phyloP scores from a whole-genome alignment of 2,113 vertebrate species.

The Strix uralensis region DNA sequence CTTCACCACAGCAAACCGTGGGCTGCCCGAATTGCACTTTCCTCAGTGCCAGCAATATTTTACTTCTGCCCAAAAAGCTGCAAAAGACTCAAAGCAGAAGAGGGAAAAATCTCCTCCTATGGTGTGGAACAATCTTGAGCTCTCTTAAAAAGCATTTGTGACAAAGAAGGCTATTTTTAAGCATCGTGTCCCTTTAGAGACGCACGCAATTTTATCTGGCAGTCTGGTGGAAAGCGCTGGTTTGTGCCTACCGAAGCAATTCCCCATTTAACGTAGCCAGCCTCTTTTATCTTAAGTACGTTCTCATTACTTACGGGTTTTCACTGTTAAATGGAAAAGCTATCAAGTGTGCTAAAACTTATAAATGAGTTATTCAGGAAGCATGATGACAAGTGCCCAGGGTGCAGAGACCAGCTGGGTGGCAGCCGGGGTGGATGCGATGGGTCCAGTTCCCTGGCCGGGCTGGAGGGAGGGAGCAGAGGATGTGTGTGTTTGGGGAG shows the following conservation, averaged over 20 bases:
- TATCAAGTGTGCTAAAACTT: not conserved
- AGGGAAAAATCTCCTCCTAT: not conserved
- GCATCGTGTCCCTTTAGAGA: not conserved
- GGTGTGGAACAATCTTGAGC: not conserved
- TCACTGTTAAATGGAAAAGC: not conserved
- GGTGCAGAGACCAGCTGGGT: too few relatives aligned
- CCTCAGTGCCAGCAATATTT: not conserved
- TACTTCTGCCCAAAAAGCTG: not conserved
- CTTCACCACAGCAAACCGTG: not conserved
- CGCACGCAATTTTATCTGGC: not conserved
- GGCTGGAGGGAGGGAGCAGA: not conserved
- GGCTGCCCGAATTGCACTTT: not conserved
- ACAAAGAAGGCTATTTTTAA: not conserved
- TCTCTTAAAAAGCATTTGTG: not conserved
- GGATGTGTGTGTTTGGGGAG: not conserved
- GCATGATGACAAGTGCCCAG: not conserved
- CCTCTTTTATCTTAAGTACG: not conserved
- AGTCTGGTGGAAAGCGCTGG: not conserved
- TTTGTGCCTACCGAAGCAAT: not conserved
- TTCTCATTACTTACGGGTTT: not conserved
- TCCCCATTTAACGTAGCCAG: not conserved
- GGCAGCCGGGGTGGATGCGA: fast-evolving
- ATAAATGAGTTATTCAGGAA: not conserved
- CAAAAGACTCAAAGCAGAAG: not conserved
- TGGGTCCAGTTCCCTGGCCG: not conserved